These are phyloP conservation scores for Phataginus tetradactyla DNA, from an alignment of 2,797 vertebrate genomes.

Conservation along the genomic window DNA sequence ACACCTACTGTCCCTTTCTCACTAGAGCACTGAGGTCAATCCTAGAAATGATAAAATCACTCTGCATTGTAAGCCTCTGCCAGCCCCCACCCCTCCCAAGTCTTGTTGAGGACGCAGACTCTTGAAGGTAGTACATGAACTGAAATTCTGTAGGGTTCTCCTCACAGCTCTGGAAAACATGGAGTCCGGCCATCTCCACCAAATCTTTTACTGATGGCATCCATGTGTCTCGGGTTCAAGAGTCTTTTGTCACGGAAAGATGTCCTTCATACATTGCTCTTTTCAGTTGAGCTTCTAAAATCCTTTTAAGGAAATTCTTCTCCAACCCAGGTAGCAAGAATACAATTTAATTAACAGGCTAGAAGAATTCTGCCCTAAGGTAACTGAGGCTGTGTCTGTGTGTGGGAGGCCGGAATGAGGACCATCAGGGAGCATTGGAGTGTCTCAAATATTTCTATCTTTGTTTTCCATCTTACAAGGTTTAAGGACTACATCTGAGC, in stretches of 20 bases:
- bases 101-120: not conserved
- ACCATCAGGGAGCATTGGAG: not conserved
- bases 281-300: not conserved
- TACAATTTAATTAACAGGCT: not conserved
- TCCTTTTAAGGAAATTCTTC: conserved; percentile 18
- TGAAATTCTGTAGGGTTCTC: not conserved
- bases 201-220: not conserved
- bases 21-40: not conserved
- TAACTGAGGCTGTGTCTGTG: not conserved
- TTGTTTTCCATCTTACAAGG: conserved; percentile 25
- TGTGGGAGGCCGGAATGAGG: not conserved
- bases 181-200: not conserved
- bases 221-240: not conserved
- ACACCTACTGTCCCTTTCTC: not conserved
- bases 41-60: not conserved
- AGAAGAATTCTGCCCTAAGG: not conserved
- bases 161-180: not conserved
- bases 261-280: not conserved
- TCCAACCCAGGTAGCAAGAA: not conserved
- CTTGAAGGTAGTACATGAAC: not conserved
- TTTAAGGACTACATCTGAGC: not conserved
- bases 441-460: conserved; percentile 4
- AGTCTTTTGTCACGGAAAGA: not conserved
- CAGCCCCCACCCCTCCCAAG: not conserved
- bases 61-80: not conserved